Conservation (phyloP, 2,888 invertebrate species). For the Leptinotarsa rubiginosa region DNA sequence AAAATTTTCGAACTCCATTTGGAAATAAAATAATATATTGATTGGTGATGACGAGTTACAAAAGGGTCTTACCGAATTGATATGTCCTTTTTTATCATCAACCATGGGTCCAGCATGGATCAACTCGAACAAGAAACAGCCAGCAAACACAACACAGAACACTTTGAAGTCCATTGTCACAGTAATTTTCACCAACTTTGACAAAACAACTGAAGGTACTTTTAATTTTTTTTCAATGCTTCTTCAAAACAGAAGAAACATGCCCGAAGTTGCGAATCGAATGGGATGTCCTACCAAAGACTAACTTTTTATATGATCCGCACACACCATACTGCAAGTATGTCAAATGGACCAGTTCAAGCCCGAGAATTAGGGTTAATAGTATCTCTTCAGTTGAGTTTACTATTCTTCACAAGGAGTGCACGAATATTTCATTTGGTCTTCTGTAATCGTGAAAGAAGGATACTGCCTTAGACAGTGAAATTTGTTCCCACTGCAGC, state of each 20-base stretch:
- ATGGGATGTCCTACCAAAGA: conserved; percentile 60
- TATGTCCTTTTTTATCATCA: conserved; percentile 61
- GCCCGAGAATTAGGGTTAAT: conserved; percentile 64
- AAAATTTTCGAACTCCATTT: no score
- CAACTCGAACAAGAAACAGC: conserved; percentile 54
- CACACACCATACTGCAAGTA: conserved; percentile 57
- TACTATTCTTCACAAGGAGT: conserved; percentile 31
- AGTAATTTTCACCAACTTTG: conserved; percentile 25
- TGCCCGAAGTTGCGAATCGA: conserved; percentile 64
- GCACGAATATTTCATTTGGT: conserved; percentile 52
- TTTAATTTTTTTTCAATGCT: conserved; percentile 28
- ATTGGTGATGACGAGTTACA: no score
- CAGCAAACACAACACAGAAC: conserved; percentile 62
- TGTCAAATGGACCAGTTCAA: conserved; percentile 66
- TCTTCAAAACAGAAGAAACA: conserved; percentile 52
- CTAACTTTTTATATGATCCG: conserved; percentile 65
- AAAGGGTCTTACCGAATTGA: conserved; percentile 63
- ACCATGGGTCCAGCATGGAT: conserved; percentile 62
- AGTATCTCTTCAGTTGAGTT: conserved; percentile 46
- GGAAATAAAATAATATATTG: no score
- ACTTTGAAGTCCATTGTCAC: conserved; percentile 62
- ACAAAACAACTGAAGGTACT: conserved; percentile 37
- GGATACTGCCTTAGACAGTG: conserved; percentile 58
- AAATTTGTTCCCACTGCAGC: conserved; percentile 49
- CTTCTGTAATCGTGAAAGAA: conserved; percentile 52